A percentile compares a stretch with the other conserved stretches of the same genome.
Conservation (phyloP, 2,888 invertebrate species). For the Heliconius charithonia region DNA sequence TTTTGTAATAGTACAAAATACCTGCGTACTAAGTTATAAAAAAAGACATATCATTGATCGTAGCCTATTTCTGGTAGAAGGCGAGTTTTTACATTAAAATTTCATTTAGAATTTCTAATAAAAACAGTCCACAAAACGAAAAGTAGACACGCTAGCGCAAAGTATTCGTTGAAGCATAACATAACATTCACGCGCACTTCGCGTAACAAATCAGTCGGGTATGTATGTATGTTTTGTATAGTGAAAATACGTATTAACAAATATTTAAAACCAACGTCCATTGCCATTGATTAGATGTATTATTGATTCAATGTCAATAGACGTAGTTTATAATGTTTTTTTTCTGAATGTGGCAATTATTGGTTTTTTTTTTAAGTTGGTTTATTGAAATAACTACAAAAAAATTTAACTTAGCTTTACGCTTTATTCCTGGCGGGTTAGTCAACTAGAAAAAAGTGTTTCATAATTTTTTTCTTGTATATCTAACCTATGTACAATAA, state of each 20-base stretch:
- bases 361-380: not conserved
- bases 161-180: slow-evolving; percentile 40
- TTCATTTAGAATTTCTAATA: slow-evolving; percentile 24
- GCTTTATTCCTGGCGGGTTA: no score
- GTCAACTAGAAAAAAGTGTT: no score
- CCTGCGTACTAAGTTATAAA: not conserved
- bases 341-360: not conserved
- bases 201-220: slow-evolving; percentile 39
- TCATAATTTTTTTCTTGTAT: no score
- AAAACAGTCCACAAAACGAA: slow-evolving; percentile 27
- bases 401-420: no score
- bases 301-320: not conserved
- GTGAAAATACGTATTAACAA: slow-evolving; percentile 14
- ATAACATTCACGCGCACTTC: slow-evolving; percentile 40
- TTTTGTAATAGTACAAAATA: not conserved
- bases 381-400: no score
- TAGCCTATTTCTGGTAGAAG: no score
- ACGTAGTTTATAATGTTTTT: not conserved
- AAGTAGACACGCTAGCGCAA: slow-evolving; percentile 34
- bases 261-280: not conserved
- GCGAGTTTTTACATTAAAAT: not conserved
- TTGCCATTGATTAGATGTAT: not conserved
- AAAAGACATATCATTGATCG: no score
- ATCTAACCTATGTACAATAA: no score
- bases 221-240: slow-evolving; percentile 29